These are phyloP conservation scores for Campopleginae sp. DNA, from an alignment of 2,888 invertebrate genomes.

Conservation along the genomic window DNA sequence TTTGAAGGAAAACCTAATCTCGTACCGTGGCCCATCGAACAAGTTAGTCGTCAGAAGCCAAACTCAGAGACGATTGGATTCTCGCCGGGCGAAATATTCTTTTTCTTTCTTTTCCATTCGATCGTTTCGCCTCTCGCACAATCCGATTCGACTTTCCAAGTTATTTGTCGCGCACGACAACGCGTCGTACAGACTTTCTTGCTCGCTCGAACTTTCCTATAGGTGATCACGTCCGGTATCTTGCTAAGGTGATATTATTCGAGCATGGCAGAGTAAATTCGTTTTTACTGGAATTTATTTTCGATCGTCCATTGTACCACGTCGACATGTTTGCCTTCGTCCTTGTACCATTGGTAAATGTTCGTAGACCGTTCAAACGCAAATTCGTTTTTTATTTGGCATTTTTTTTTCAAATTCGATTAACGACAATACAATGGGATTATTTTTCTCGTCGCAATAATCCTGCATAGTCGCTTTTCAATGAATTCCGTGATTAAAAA, in stretches of 20 bases:
- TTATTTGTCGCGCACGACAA: conserved; percentile 2
- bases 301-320: background rate
- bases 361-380: background rate
- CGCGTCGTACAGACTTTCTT: conserved; percentile 27
- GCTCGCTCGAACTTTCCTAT: background rate
- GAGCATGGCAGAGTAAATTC: conserved; percentile 25
- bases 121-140: background rate
- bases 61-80: background rate
- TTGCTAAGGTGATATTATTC: conserved; percentile 6
- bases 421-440: background rate
- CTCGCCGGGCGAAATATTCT: background rate
- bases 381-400: background rate
- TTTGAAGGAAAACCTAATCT: background rate
- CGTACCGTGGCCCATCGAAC: background rate
- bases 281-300: conserved; percentile 20
- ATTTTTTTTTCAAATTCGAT: background rate
- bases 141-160: conserved; percentile 36
- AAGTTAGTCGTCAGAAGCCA: background rate
- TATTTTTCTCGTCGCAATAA: background rate
- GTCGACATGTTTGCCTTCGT: background rate
- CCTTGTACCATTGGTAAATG: background rate
- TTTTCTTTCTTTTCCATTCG: background rate
- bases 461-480: background rate
- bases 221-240: background rate
- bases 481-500: background rate